Conservation (phyloP, 2,113 vertebrate genomes). For the Stegostoma tigrinum region DNA sequence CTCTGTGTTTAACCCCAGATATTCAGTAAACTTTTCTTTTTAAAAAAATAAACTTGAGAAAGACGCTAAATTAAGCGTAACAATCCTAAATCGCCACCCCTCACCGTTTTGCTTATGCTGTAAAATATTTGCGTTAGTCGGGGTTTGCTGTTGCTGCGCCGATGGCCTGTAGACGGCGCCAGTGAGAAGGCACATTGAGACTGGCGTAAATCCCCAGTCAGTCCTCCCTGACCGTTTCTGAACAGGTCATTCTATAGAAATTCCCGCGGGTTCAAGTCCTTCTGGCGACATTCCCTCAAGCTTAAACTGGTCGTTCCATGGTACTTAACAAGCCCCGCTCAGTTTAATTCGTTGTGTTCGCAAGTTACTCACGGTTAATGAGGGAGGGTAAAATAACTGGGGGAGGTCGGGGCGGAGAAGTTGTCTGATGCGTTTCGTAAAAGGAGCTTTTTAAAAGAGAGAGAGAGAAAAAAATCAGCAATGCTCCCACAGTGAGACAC, state of each 20-base stretch:
- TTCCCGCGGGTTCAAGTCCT: not conserved
- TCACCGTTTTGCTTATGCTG: not conserved
- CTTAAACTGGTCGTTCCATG: not conserved
- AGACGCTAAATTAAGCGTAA: constrained; percentile 49
- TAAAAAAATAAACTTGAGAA: not conserved
- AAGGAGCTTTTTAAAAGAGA: not conserved
- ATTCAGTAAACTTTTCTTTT: not conserved
- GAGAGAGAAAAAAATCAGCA: not conserved
- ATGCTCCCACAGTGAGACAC: not conserved
- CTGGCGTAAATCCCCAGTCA: constrained; percentile 46
- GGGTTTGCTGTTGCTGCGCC: constrained; percentile 58
- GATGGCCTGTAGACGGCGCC: constrained; percentile 84
- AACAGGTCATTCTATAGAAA: not conserved
- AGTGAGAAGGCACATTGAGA: constrained; percentile 55
- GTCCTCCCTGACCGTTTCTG: not conserved
- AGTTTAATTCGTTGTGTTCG: not conserved
- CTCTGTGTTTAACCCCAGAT: not conserved
- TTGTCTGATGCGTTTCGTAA: not conserved
- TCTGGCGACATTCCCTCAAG: not conserved
- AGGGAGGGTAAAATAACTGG: no score
- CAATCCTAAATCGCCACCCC: constrained; percentile 31
- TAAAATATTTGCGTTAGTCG: not conserved
- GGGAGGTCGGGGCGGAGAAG: no score
- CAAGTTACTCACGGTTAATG: not conserved
- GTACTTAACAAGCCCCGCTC: not conserved